These are phyloP conservation scores for Perca schrenkii DNA, from an alignment of 2,113 vertebrate genomes.

Conservation along the genomic window DNA sequence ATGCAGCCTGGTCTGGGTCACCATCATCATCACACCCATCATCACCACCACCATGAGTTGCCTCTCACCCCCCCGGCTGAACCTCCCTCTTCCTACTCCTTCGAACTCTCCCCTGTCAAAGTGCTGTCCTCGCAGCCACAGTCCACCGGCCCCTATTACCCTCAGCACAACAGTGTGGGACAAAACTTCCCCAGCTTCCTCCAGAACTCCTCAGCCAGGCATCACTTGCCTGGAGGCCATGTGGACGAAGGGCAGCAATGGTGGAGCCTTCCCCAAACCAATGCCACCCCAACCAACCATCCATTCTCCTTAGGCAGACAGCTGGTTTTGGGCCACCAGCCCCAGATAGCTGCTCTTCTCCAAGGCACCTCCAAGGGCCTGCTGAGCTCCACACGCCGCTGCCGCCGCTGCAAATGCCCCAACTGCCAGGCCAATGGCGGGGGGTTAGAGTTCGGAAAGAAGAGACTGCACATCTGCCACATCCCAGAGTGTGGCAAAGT, in stretches of 20 bases:
- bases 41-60: slow-evolving; percentile 87
- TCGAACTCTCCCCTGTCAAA: slow-evolving; percentile 89
- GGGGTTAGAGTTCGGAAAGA: slow-evolving; percentile 86
- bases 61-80: slow-evolving; percentile 90
- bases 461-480: slow-evolving; percentile 90
- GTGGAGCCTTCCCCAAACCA: slow-evolving; percentile 89
- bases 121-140: slow-evolving; percentile 83
- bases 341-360: slow-evolving; percentile 87
- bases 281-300: slow-evolving; percentile 73
- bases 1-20: slow-evolving; percentile 83
- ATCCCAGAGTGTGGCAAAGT: slow-evolving; percentile 90
- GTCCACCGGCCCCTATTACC: slow-evolving; percentile 82
- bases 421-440: slow-evolving; percentile 87
- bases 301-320: slow-evolving; percentile 86
- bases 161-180: slow-evolving; percentile 82
- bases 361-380: slow-evolving; percentile 88
- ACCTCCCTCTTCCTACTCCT: slow-evolving; percentile 85
- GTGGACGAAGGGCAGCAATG: slow-evolving; percentile 87
- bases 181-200: slow-evolving; percentile 88
- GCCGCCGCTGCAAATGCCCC: slow-evolving; percentile 89
- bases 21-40: slow-evolving; percentile 81
- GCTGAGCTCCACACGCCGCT: slow-evolving; percentile 87
- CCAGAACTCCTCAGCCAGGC: slow-evolving; percentile 82
- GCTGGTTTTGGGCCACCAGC: slow-evolving; percentile 88
- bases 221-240: slow-evolving; percentile 80